These are phyloP conservation scores for Eremophila alpestris DNA, from an alignment of 2,797 vertebrate species.

Conservation along the genomic window DNA sequence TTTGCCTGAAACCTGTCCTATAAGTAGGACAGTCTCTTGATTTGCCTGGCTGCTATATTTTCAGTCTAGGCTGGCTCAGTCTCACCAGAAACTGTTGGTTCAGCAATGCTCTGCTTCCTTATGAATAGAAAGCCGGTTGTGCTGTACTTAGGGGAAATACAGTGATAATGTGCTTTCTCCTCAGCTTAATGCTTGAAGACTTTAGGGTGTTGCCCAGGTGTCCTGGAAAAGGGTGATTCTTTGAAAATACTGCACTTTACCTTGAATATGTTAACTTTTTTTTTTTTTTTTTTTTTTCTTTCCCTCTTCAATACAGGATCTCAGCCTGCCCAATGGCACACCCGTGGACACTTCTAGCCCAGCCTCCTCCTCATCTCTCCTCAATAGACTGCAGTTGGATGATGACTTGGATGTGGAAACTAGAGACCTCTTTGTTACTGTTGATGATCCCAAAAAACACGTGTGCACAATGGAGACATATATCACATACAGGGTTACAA, in stretches of 20 bases:
- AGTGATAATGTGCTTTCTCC: background rate
- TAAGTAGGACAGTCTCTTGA: background rate
- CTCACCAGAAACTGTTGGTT: background rate
- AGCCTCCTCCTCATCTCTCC: slow-evolving; percentile 87
- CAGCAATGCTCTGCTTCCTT: background rate
- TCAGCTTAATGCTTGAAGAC: background rate
- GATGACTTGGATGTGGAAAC: slow-evolving; percentile 90
- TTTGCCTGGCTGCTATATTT: background rate
- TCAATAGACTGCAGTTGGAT: slow-evolving; percentile 93
- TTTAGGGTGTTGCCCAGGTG: background rate
- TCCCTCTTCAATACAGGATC: slow-evolving; percentile 77
- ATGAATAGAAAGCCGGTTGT: background rate
- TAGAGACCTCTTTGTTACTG: slow-evolving; percentile 93
- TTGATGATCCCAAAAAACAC: slow-evolving; percentile 97
- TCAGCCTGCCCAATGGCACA: slow-evolving; percentile 90
- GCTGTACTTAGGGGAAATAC: rapidly evolving
- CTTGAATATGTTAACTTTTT: background rate
- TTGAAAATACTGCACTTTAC: background rate
- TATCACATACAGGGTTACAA: slow-evolving; percentile 95
- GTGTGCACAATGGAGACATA: slow-evolving; percentile 99
- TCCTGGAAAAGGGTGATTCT: background rate
- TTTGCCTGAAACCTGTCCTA: background rate
- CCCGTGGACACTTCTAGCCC: slow-evolving; percentile 91
- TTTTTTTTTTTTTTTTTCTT: background rate
- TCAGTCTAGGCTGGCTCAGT: background rate